Conservation (phyloP, 2,888 invertebrate genomes). For the Cetonia aurata region DNA sequence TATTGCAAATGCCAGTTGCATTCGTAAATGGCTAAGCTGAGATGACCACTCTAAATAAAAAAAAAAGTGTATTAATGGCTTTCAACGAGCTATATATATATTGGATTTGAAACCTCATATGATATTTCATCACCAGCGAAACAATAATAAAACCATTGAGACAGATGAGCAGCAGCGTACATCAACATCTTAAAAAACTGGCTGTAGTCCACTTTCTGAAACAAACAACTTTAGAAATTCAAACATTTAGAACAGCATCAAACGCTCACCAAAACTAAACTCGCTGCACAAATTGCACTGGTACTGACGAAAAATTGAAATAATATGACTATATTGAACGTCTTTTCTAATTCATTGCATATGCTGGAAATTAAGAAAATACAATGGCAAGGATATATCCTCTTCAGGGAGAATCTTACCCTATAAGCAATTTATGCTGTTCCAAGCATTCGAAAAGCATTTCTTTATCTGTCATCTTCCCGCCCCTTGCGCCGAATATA, state of each 20-base stretch:
- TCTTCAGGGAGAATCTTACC: conserved; percentile 39
- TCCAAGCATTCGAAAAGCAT: conserved; percentile 47
- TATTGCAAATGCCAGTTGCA: conserved; percentile 40
- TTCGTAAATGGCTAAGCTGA: conserved; percentile 34
- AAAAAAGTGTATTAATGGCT: not conserved
- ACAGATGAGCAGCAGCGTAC: conserved; percentile 37
- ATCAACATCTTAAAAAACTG: conserved; percentile 42
- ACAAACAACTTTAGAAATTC: not conserved
- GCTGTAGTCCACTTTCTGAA: conserved; percentile 41
- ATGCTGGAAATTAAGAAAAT: conserved; percentile 44
- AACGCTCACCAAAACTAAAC: conserved; percentile 44
- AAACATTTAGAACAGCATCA: not conserved
- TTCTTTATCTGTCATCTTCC: conserved; percentile 33
- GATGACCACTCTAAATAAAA: conserved; percentile 27
- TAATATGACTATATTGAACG: conserved; percentile 44
- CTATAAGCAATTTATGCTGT: conserved; percentile 50
- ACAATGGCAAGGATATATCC: not conserved
- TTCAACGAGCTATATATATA: not conserved
- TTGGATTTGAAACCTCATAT: conserved; percentile 20
- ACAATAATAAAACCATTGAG: conserved; percentile 44
- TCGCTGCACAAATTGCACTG: conserved; percentile 49
- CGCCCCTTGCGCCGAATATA: conserved; percentile 27
- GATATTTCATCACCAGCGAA: conserved; percentile 40
- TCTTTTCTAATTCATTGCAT: conserved; percentile 48
- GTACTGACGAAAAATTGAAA: conserved; percentile 49